Base-by-base conservation (phyloP, 2,797 vertebrate genomes). In the Hydrolagus colliei region DNA sequence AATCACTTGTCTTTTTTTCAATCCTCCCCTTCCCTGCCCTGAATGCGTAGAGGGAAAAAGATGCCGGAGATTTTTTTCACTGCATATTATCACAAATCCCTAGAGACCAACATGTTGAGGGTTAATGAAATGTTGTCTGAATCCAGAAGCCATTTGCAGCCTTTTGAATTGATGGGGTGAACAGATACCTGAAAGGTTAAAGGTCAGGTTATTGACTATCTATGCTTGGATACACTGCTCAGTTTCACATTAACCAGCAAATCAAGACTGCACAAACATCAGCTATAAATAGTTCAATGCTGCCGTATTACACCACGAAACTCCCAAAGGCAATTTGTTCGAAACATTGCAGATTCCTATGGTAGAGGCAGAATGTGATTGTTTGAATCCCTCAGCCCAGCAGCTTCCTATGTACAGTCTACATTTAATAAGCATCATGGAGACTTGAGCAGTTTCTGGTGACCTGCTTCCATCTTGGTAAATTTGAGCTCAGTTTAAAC, bases 181-280 rank as follows among this genome's bases (percentile, higher is more conserved):
- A 82, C 63, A 84, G n/a, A 27, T 68, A 68, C 79, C 79, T 84
- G 65, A 35, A 71, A 84, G 79, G 79, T 84, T 71, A 84, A 84
- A 67, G 65, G 79, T 84, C 65, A 71, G 16, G 71, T 35, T 71
- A 84, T 84, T 84, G 79, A 84, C 79, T 84, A 63, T 52, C 65
- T 84, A 41, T 20, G 79, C 63, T 18, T 84, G 65, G 32, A 71
- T 84, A 71, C 63, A 41, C 79, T 71, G 79, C 32, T 71, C 65
- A 67, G 27, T 71, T 41, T 68, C 71, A 35, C 79, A 84, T 84
- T 35, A 20, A 52, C 27, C 41, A 52, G 41, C 41, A 52, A 52
- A 52, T 52, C 18, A 27, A 71, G 79, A 52, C 9, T 84, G 79
- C 27, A 84, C 18, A 10, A 68, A 84, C 22, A 84, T 41, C 65